These are phyloP conservation scores for Brachyalestes nurse DNA, from an alignment of 2,797 vertebrate species.

Conservation along the genomic window DNA sequence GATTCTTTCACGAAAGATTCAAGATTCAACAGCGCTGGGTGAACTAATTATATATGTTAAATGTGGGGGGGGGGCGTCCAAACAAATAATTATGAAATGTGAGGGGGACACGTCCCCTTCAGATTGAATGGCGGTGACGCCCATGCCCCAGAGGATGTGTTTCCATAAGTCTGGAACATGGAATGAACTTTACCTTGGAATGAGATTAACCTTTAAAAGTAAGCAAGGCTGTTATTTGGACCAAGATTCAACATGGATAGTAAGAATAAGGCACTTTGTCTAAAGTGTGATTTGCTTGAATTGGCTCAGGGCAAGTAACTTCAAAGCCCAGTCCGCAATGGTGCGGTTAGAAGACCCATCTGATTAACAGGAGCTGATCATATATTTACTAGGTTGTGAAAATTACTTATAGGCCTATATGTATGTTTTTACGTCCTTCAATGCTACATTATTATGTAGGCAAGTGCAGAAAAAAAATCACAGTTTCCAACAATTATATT, in stretches of 20 bases:
- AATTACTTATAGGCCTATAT: neutral
- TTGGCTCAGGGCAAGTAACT: neutral
- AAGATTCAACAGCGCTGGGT: too few relatives aligned
- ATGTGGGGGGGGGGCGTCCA: too few relatives aligned
- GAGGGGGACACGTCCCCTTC: too few relatives aligned
- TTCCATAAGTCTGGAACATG: neutral
- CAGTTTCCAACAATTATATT: neutral
- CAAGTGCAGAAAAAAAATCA: neutral
- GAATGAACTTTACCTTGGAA: neutral
- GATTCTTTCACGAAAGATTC: too few relatives aligned
- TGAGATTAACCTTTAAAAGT: neutral
- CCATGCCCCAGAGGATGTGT: neutral
- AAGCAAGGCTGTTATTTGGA: neutral
- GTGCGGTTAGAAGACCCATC: neutral
- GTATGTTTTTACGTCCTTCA: neutral
- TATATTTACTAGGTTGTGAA: neutral
- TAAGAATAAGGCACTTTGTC: slow-evolving; percentile 16
- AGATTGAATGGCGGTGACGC: too few relatives aligned
- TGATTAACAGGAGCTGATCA: neutral
- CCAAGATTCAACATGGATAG: neutral
- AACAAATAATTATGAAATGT: too few relatives aligned
- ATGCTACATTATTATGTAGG: neutral
- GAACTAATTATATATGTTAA: too few relatives aligned
- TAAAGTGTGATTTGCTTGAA: slow-evolving; percentile 13
- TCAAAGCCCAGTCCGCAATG: neutral